Conservation (phyloP, 1,140 invertebrate species). For the Mamestra configurata region DNA sequence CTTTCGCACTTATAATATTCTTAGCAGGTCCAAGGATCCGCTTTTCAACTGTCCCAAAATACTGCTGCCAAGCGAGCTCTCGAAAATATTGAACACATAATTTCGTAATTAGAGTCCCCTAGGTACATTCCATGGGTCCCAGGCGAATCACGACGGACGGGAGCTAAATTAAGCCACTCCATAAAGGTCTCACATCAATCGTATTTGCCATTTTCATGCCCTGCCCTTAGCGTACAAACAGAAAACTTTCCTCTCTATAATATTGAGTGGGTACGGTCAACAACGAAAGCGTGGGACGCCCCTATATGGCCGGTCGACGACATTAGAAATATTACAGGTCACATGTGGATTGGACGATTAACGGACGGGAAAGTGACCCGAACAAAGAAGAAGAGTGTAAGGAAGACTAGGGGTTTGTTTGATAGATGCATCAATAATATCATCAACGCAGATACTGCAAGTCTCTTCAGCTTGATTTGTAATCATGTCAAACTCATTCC, state of each 20-base stretch:
- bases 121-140: slow-evolving; percentile 1
- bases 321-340: slow-evolving; percentile 48
- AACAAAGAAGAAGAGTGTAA: slow-evolving; percentile 4
- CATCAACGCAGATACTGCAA: not conserved
- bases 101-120: slow-evolving; percentile 20
- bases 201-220: slow-evolving; percentile 27
- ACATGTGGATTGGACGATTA: slow-evolving; percentile 29
- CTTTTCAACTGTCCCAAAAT: not conserved
- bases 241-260: slow-evolving; percentile 41
- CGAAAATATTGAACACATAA: not conserved
- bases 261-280: slow-evolving; percentile 17
- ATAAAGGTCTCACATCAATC: not conserved
- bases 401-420: slow-evolving; percentile 1
- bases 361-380: slow-evolving; percentile 14
- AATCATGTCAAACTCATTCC: not conserved
- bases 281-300: slow-evolving; percentile 28
- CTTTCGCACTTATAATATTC: too few relatives aligned
- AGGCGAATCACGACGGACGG: not conserved
- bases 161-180: slow-evolving; percentile 15
- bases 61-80: not conserved
- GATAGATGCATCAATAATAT: not conserved
- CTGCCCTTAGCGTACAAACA: slow-evolving; percentile 13
- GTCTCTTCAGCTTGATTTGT: too few relatives aligned
- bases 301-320: slow-evolving; percentile 11
- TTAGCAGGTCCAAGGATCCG: not conserved